Conservation (phyloP, 2,888 invertebrate genomes). For the Drosophila lacicola region DNA sequence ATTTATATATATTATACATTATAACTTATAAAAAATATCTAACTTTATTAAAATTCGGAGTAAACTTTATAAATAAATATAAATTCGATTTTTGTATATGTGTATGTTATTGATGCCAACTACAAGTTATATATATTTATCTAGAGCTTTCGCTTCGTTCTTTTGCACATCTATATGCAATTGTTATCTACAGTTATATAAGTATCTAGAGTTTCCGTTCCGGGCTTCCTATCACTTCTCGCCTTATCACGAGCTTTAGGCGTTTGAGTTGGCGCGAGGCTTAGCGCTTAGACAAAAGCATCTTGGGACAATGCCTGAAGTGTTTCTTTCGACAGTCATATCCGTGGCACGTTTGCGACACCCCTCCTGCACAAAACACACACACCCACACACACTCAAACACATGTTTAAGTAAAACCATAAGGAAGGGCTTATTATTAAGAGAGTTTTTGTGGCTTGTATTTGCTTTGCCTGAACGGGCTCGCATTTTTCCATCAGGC, state of each 20-base stretch:
- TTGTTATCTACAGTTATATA: slow-evolving; percentile 11
- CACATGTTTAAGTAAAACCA: slow-evolving; percentile 17
- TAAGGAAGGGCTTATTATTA: slow-evolving; percentile 67
- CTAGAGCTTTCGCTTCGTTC: not conserved
- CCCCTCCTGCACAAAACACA: slow-evolving; percentile 5
- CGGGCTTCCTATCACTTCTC: slow-evolving; percentile 7
- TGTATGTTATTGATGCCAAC: too few species aligned
- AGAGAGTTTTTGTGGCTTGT: slow-evolving; percentile 39
- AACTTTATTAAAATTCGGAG: too few species aligned
- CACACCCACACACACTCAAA: slow-evolving; percentile 17
- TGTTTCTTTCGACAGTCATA: slow-evolving; percentile 70
- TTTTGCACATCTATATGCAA: slow-evolving; percentile 15
- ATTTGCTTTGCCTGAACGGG: slow-evolving; percentile 56
- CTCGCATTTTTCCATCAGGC: slow-evolving; percentile 39
- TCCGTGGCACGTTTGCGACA: slow-evolving; percentile 65
- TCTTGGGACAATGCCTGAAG: slow-evolving; percentile 70
- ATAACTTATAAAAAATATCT: too few species aligned
- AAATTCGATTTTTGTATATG: too few species aligned
- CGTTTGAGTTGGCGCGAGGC: slow-evolving; percentile 44
- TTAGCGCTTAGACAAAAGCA: slow-evolving; percentile 72
- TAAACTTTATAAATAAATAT: too few species aligned
- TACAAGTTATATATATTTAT: too few species aligned
- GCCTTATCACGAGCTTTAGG: slow-evolving; percentile 33
- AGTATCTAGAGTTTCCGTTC: slow-evolving; percentile 26
- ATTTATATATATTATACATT: too few species aligned